These are phyloP conservation scores for Tor tambroides DNA, from an alignment of 2,113 vertebrate species.

Conservation along the genomic window DNA sequence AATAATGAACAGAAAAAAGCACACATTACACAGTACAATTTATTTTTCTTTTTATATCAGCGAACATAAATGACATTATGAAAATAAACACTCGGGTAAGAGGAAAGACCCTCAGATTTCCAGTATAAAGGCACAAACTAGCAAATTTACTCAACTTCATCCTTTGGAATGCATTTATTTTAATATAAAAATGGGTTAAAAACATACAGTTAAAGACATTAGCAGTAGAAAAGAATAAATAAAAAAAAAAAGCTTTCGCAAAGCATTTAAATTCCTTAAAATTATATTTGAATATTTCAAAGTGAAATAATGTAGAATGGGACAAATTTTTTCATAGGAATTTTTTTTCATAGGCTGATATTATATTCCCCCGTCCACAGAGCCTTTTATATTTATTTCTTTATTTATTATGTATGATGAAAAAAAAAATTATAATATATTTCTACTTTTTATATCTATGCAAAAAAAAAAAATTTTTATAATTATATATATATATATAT, in stretches of 20 bases:
- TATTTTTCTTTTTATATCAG: background rate
- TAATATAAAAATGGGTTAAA: background rate
- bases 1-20: background rate
- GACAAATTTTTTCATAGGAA: background rate
- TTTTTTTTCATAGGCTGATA: background rate
- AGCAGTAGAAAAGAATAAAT: background rate
- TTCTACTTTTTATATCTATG: too few relatives aligned
- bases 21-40: background rate
- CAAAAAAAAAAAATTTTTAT: too few relatives aligned
- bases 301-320: background rate
- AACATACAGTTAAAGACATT: background rate
- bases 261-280: background rate
- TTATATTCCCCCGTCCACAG: background rate
- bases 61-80: background rate
- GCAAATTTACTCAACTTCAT: background rate
- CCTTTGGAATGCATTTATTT: background rate
- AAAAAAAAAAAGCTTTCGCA: background rate
- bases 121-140: constrained; percentile 34
- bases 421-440: too few relatives aligned
- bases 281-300: background rate
- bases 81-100: constrained; percentile 27
- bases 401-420: too few relatives aligned
- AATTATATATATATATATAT: too few relatives aligned
- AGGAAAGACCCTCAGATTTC: background rate
- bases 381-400: too few relatives aligned